Percentiles rank a stretch among this genome's conserved stretches.
Conservation (phyloP, 2,113 vertebrate species). For the Xiphorhynchus elegans region DNA sequence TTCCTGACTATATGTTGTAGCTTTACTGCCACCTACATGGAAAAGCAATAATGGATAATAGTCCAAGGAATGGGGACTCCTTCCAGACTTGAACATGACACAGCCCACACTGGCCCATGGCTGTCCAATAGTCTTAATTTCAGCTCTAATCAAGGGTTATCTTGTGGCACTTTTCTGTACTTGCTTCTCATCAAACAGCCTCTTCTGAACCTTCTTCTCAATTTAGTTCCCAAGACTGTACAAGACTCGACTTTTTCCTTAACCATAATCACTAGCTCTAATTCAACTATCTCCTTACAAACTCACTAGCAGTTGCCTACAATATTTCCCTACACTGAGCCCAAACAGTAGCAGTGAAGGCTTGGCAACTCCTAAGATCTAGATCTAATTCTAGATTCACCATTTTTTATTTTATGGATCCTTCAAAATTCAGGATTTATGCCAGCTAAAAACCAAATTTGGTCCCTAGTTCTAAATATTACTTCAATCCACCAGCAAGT, state of each 20-base stretch:
- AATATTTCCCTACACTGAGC: not conserved
- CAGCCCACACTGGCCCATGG: not conserved
- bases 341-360: not conserved
- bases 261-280: not conserved
- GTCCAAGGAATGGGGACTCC: not conserved
- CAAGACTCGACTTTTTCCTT: not conserved
- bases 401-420: not conserved
- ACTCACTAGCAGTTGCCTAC: not conserved
- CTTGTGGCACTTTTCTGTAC: not conserved
- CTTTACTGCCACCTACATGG: not conserved
- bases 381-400: not conserved
- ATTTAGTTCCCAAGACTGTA: not conserved
- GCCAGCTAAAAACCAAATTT: not conserved
- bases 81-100: not conserved
- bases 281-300: not conserved
- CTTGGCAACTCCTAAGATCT: not conserved
- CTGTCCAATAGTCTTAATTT: not conserved
- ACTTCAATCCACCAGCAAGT: not conserved
- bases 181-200: not conserved
- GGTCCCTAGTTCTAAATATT: not conserved
- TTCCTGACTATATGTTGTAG: accelerated
- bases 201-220: not conserved
- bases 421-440: not conserved
- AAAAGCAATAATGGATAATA: not conserved
- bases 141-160: not conserved